Evolutionary conservation across 2,888 invertebrate genomes (phyloP).

Genomic region (Ormyrus pomaceus): DNA sequence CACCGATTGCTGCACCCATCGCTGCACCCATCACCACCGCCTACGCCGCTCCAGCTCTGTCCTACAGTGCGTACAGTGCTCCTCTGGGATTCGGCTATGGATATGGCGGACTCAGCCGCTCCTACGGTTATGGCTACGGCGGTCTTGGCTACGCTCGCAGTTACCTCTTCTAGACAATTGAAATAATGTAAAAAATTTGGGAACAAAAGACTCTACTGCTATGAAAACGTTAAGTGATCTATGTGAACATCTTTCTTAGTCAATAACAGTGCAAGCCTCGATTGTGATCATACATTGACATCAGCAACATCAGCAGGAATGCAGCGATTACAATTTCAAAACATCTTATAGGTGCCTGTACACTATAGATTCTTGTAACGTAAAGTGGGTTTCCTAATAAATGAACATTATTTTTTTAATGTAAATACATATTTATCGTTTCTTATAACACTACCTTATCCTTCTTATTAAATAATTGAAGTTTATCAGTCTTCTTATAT

Average conservation of each 20-base stretch:
- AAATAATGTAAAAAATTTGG: neutral
- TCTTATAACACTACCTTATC: neutral
- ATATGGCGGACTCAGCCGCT: neutral
- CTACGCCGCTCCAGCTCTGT: neutral
- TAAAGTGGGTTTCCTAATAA: neutral
- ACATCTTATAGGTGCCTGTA: neutral
- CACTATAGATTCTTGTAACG: neutral
- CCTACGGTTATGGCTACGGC: neutral
- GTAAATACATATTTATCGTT: neutral
- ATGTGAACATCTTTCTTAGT: too few species aligned
- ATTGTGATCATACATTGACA: too few species aligned
- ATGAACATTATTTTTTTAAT: neutral
- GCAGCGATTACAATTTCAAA: neutral
- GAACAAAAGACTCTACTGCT: too few species aligned
- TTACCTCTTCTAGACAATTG: neutral
- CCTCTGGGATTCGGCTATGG: neutral
- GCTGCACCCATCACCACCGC: neutral
- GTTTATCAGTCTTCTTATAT: too few species aligned
- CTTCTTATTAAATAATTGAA: neutral
- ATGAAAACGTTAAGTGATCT: too few species aligned
- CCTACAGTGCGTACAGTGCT: neutral
- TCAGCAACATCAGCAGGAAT: too few species aligned
- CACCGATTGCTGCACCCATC: neutral
- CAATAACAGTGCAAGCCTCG: too few species aligned
- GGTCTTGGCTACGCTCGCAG: conserved; percentile 1